Evolutionary conservation across 2,113 vertebrate species (phyloP).

Genomic region (Thalassarche chlororhynchos): DNA sequence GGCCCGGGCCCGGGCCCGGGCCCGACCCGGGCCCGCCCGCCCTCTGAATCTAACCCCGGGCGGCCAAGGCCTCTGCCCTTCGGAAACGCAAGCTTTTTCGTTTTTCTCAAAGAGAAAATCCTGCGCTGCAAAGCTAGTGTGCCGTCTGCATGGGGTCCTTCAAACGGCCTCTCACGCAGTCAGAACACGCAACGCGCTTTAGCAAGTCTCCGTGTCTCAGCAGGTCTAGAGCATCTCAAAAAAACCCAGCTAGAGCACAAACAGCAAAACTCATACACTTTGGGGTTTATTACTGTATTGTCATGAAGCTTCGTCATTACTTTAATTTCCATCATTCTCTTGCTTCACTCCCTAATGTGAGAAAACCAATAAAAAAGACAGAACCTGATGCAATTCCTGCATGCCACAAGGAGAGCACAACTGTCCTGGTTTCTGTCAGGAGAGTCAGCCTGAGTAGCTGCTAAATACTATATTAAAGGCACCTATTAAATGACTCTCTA

Average conservation of each 20-base stretch:
- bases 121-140: not conserved
- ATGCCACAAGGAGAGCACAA: not conserved
- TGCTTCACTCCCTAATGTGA: not conserved
- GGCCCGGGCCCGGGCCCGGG: not conserved
- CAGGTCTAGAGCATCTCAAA: not conserved
- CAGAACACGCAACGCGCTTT: accelerated
- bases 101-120: no score
- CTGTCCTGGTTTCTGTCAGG: not conserved
- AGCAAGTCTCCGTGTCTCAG: not conserved
- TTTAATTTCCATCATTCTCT: not conserved
- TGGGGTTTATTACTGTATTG: accelerated
- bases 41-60: accelerated
- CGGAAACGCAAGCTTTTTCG: not conserved
- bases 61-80: not conserved
- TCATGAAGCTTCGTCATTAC: not conserved
- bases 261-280: accelerated
- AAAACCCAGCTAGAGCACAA: not conserved
- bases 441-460: not conserved
- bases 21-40: not conserved
- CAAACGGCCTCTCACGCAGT: accelerated
- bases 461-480: not conserved
- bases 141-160: not conserved
- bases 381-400: not conserved
- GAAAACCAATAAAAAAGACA: not conserved
- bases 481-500: not conserved